These are phyloP conservation scores for Andrena chrysosceles DNA, from an alignment of 2,888 invertebrate species.

Conservation along the genomic window DNA sequence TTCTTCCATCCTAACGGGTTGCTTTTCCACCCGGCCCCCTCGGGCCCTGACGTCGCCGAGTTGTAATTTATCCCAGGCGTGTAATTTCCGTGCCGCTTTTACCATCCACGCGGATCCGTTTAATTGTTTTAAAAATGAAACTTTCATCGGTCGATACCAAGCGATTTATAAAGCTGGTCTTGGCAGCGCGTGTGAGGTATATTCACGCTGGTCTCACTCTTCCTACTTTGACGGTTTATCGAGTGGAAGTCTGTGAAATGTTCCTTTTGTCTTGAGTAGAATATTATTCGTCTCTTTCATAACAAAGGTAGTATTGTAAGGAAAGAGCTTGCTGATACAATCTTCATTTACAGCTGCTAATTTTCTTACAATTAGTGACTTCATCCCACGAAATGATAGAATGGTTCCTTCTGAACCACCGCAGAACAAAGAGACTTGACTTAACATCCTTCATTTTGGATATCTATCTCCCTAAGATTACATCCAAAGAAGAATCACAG, in stretches of 20 bases:
- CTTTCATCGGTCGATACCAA: conserved; percentile 2
- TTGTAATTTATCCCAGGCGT: conserved; percentile 25
- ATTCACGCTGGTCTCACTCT: conserved; percentile 10
- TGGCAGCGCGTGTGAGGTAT: neutral
- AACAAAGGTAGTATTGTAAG: too few relatives aligned
- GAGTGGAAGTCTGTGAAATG: neutral
- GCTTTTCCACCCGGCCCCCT: conserved; percentile 5
- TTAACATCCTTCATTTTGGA: neutral
- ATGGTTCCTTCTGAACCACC: too few relatives aligned
- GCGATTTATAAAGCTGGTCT: conserved; percentile 32
- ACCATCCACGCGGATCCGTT: conserved; percentile 8
- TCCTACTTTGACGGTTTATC: neutral
- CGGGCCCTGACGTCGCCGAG: neutral
- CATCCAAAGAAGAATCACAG: too few relatives aligned
- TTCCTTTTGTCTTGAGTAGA: too few relatives aligned
- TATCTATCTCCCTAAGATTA: neutral
- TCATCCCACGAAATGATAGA: too few relatives aligned
- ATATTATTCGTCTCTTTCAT: too few relatives aligned
- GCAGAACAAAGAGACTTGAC: too few relatives aligned
- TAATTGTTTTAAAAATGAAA: conserved; percentile 46
- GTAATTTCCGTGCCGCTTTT: conserved; percentile 14
- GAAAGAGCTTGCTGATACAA: too few relatives aligned
- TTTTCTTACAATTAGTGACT: too few relatives aligned
- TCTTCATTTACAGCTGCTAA: too few relatives aligned
- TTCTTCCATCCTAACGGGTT: neutral